Conservation (phyloP, 2,113 vertebrate species). For the Ifrita kowaldi region DNA sequence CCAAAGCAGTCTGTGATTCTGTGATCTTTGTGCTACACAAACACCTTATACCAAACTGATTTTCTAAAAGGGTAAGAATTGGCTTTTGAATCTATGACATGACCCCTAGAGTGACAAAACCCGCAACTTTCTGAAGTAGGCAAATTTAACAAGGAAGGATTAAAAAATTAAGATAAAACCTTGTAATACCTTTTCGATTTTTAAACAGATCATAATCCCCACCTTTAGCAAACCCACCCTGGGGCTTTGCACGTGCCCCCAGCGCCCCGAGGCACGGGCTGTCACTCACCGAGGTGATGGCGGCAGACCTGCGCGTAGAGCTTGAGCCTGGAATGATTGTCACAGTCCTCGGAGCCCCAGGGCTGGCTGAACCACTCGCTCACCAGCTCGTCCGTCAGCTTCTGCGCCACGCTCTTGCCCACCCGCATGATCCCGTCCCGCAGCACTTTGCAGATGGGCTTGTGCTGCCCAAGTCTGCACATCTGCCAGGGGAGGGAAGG, state of each 20-base stretch:
- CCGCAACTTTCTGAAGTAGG: background rate
- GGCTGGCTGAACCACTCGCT: slow-evolving; percentile 88
- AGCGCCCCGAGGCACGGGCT: fast-evolving
- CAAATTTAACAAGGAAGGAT: background rate
- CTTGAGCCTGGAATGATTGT: slow-evolving; percentile 93
- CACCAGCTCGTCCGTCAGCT: slow-evolving; percentile 82
- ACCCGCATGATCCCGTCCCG: slow-evolving; percentile 90
- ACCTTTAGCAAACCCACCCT: fast-evolving
- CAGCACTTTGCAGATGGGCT: slow-evolving; percentile 91
- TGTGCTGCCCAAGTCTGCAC: slow-evolving; percentile 93
- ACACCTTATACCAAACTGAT: background rate
- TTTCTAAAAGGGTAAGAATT: background rate
- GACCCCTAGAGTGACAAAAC: background rate
- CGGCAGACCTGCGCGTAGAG: slow-evolving; percentile 92
- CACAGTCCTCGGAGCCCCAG: slow-evolving; percentile 87
- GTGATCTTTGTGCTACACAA: background rate
- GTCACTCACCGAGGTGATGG: slow-evolving; percentile 85
- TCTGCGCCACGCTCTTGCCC: slow-evolving; percentile 76
- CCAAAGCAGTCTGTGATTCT: background rate
- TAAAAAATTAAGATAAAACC: background rate
- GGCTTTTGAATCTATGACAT: background rate
- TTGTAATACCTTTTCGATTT: background rate
- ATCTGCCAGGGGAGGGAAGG: slow-evolving; percentile 73
- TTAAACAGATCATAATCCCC: background rate
- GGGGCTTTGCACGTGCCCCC: fast-evolving